phyloP scores from a whole-genome alignment of 37 sponge, comb jelly and placozoan genomes.

The Cliona cf. orientalis region DNA sequence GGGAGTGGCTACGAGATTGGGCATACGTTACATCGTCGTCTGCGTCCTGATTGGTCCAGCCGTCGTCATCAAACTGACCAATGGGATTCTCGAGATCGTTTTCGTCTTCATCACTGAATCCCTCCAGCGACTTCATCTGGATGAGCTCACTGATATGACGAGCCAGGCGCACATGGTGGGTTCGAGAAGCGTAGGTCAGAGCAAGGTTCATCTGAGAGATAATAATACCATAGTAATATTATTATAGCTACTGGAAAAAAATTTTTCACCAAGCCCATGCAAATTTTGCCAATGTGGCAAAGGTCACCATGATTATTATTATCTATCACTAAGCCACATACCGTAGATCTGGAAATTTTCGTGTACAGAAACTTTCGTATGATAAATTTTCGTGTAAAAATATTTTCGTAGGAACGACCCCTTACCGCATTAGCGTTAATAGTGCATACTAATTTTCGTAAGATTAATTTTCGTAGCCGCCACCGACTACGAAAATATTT shows the following conservation, averaged over 20 bases:
- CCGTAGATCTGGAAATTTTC: too few species aligned
- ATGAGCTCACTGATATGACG: conserved; percentile 66
- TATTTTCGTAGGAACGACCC: too few species aligned
- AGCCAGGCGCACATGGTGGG: conserved; percentile 46
- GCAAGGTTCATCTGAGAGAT: conserved; percentile 65
- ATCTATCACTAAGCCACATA: too few species aligned
- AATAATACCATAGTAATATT: not conserved
- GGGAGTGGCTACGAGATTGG: not conserved
- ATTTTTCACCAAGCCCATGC: not conserved
- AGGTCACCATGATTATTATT: not conserved
- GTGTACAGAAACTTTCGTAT: too few species aligned
- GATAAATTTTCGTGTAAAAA: too few species aligned
- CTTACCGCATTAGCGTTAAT: too few species aligned
- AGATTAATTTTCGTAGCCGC: too few species aligned
- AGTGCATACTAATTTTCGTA: too few species aligned
- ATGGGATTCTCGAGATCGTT: not conserved
- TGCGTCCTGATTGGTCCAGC: not conserved
- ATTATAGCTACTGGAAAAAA: not conserved
- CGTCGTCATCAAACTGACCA: not conserved
- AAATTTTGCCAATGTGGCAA: too few species aligned
- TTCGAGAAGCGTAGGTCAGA: conserved; percentile 68
- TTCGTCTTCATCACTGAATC: conserved; percentile 18
- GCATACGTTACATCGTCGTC: not conserved
- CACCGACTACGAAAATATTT: too few species aligned
- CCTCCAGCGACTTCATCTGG: conserved; percentile 20